Evolutionary conservation across 1,140 invertebrate species (phyloP).

Genomic region (Drosophila yakuba): DNA sequence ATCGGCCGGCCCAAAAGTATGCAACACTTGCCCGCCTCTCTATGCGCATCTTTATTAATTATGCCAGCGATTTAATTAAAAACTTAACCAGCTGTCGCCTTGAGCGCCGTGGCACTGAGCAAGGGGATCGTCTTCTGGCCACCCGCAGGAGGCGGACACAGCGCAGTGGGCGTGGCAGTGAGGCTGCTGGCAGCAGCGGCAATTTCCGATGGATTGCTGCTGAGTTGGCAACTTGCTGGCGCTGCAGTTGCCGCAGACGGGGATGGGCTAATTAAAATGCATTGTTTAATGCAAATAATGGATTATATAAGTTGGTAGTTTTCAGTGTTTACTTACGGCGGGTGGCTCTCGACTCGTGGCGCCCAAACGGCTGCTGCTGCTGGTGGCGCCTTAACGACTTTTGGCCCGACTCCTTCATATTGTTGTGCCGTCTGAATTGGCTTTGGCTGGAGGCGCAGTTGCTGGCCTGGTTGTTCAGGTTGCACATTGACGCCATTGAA

Average conservation of each 20-base stretch:
- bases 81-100: slow-evolving; percentile 66
- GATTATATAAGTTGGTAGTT: slow-evolving; percentile 56
- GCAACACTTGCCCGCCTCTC: slow-evolving; percentile 51
- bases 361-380: slow-evolving; percentile 27
- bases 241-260: slow-evolving; percentile 42
- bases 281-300: slow-evolving; percentile 66
- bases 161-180: slow-evolving; percentile 2
- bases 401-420: slow-evolving; percentile 61
- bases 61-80: slow-evolving; percentile 69
- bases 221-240: slow-evolving; percentile 42
- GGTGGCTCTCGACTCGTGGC: slow-evolving; percentile 19
- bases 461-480: slow-evolving; percentile 37
- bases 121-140: slow-evolving; percentile 49
- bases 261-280: slow-evolving; percentile 76
- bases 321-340: slow-evolving; percentile 60
- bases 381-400: slow-evolving; percentile 60
- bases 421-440: slow-evolving; percentile 54
- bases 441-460: slow-evolving; percentile 44
- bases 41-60: slow-evolving; percentile 63
- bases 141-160: slow-evolving; percentile 21
- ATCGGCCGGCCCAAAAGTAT: slow-evolving; percentile 47
- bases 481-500: slow-evolving; percentile 74
- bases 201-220: slow-evolving; percentile 34
- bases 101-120: slow-evolving; percentile 55
- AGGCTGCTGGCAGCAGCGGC: neutral